phyloP scores from a whole-genome alignment of 2,888 invertebrate genomes.

The Andrena bucephala region DNA sequence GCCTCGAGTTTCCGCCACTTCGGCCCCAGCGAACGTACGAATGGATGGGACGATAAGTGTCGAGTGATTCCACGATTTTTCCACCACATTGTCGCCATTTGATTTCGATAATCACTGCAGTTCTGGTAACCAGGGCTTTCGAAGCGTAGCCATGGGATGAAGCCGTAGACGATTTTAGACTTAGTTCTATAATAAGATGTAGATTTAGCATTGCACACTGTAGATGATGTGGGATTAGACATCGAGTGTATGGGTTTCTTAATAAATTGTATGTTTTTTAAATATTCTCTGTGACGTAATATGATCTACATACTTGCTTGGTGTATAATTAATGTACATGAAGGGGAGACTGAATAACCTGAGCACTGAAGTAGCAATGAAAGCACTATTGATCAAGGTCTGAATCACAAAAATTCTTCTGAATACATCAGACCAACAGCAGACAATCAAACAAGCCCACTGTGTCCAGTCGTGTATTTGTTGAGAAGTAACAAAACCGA shows the following conservation, averaged over 20 bases:
- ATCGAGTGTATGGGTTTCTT: slow-evolving; percentile 14
- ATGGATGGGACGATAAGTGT: neutral
- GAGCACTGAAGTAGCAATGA: too few species aligned
- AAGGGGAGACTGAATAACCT: too few species aligned
- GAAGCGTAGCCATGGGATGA: neutral
- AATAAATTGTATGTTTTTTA: slow-evolving; percentile 26
- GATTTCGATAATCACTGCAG: neutral
- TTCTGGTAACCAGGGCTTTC: neutral
- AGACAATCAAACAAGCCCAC: too few species aligned
- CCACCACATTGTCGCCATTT: neutral
- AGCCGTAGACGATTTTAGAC: neutral
- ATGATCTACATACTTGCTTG: too few species aligned
- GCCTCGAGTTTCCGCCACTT: neutral
- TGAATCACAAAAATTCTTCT: too few species aligned
- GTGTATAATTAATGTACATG: too few species aligned
- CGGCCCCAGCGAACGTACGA: neutral
- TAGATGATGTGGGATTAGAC: neutral
- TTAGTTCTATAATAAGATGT: slow-evolving; percentile 3
- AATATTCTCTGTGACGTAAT: too few species aligned
- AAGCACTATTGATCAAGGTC: too few species aligned
- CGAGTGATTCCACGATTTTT: neutral
- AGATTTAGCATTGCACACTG: slow-evolving; percentile 2
- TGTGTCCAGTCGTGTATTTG: too few species aligned
- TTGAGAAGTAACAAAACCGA: too few species aligned
- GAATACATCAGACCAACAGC: too few species aligned